A percentile compares a stretch with the other conserved stretches of the same genome.
These are phyloP conservation scores for Hedya salicella DNA, from an alignment of 2,888 invertebrate species.

Conservation along the genomic window DNA sequence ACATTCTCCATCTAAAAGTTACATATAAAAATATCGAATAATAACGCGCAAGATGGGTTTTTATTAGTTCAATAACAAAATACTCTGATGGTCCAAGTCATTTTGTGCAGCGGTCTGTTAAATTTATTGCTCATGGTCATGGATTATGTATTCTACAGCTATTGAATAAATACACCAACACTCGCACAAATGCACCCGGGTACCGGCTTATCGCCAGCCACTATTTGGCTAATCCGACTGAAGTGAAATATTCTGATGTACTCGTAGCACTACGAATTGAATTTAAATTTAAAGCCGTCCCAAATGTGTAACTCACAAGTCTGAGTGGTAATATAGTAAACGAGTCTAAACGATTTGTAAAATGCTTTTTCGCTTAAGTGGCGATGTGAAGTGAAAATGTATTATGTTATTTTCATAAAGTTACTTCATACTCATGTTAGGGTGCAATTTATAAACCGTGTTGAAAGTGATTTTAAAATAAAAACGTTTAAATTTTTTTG, in stretches of 20 bases:
- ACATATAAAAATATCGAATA: too few species aligned
- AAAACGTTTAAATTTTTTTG: too few species aligned
- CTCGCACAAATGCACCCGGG: not conserved
- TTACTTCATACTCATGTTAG: too few species aligned
- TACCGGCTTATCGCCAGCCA: slow-evolving; percentile 17
- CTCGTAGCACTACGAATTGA: slow-evolving; percentile 16
- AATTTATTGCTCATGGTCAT: too few species aligned
- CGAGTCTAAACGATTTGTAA: not conserved
- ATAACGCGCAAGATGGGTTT: too few species aligned
- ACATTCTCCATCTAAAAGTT: too few species aligned
- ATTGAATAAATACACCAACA: not conserved
- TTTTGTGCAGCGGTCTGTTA: too few species aligned
- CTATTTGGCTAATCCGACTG: slow-evolving; percentile 31
- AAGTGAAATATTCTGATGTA: slow-evolving; percentile 23
- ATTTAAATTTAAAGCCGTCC: slow-evolving; percentile 25
- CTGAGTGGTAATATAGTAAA: not conserved
- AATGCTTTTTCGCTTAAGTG: not conserved
- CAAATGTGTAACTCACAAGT: not conserved
- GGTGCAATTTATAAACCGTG: too few species aligned
- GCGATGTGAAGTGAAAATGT: not conserved
- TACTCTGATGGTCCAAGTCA: too few species aligned
- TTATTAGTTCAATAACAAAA: too few species aligned
- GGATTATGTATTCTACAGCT: not conserved
- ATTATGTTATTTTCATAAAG: too few species aligned
- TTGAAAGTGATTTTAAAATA: too few species aligned